Percentiles rank a stretch among this genome's conserved stretches.
Conservation (phyloP, 2,797 vertebrate genomes). For the Crocidura indochinensis region DNA sequence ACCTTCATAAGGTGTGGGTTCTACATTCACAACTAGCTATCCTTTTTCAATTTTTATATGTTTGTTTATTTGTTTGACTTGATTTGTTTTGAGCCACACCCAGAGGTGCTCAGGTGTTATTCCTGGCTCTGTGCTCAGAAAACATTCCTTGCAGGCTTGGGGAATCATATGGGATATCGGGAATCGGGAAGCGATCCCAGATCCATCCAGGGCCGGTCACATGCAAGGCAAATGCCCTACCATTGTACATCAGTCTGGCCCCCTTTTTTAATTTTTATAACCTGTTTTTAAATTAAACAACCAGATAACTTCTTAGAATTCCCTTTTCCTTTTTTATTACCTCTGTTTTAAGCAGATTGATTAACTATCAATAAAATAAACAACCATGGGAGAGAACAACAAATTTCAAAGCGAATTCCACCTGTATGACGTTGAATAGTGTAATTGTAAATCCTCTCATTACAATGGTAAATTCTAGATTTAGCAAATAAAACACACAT, state of each 20-base stretch:
- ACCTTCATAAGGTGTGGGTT: not conserved
- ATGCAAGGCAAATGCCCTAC: too few relatives aligned
- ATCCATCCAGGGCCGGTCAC: too few relatives aligned
- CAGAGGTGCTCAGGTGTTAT: too few relatives aligned
- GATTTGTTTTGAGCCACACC: too few relatives aligned
- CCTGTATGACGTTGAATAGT: constrained; percentile 18
- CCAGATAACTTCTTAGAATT: not conserved
- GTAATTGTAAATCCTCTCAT: not conserved
- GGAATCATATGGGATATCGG: too few relatives aligned
- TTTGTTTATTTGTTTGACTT: not conserved
- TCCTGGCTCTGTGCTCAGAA: too few relatives aligned
- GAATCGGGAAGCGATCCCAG: too few relatives aligned
- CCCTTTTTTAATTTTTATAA: too few relatives aligned
- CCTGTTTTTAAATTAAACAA: not conserved
- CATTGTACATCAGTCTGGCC: too few relatives aligned
- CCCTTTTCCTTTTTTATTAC: constrained; percentile 31
- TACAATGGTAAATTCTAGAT: not conserved
- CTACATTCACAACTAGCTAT: not conserved
- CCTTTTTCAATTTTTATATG: not conserved
- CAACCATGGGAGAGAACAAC: not conserved
- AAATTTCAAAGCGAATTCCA: constrained; percentile 18
- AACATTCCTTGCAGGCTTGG: too few relatives aligned
- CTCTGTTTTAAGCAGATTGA: not conserved
- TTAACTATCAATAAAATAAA: not conserved
- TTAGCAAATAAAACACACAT: constrained; percentile 43